These are phyloP conservation scores for Phalacrocorax brasilianus DNA, from an alignment of 2,113 vertebrate genomes.

Conservation along the genomic window DNA sequence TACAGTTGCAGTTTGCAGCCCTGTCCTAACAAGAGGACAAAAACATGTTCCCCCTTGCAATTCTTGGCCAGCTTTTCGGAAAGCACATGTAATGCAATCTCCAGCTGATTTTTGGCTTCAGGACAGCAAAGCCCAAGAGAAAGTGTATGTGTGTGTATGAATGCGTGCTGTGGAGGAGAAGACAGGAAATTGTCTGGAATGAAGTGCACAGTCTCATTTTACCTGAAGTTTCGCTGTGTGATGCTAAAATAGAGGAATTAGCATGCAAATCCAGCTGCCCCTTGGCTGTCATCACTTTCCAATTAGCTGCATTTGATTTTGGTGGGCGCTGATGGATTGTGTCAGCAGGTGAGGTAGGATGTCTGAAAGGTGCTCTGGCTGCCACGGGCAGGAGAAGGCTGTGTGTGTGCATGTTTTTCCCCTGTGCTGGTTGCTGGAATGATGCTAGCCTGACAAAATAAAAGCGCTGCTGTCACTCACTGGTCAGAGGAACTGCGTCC, in stretches of 20 bases:
- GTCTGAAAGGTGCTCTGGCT: slow-evolving; percentile 66
- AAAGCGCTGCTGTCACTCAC: neutral
- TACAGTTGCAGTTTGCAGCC: neutral
- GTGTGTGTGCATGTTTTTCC: neutral
- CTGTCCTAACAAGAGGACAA: neutral
- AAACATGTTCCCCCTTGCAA: neutral
- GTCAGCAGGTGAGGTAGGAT: slow-evolving; percentile 74
- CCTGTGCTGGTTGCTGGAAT: neutral
- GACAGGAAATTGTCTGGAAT: neutral
- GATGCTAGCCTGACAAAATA: neutral
- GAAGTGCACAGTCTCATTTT: neutral
- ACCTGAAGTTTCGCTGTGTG: neutral
- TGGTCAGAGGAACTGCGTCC: neutral
- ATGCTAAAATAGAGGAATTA: neutral
- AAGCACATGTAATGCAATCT: neutral
- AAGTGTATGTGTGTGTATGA: neutral
- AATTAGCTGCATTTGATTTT: slow-evolving; percentile 79
- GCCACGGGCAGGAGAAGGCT: neutral
- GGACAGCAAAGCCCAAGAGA: neutral
- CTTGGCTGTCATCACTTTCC: slow-evolving; percentile 78
- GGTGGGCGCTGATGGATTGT: slow-evolving; percentile 72
- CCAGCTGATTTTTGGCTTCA: slow-evolving; percentile 22
- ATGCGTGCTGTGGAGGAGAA: neutral
- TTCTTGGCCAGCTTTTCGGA: neutral
- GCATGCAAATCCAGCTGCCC: slow-evolving; percentile 63